phyloP scores from a whole-genome alignment of 2,113 vertebrate species.

The Microcebus jonahi region DNA sequence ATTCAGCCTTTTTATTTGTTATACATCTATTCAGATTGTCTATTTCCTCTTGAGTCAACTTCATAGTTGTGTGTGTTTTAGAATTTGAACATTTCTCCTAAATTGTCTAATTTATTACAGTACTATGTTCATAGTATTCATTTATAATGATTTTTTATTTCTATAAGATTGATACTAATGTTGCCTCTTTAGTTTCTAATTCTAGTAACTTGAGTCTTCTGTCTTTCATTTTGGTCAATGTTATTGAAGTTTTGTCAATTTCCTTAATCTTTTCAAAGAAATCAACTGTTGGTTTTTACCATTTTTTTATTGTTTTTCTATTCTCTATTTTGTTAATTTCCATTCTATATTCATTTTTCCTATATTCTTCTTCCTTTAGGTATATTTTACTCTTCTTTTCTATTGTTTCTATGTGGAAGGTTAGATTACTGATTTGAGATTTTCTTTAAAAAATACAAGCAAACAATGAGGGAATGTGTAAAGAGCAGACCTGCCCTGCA shows the following conservation, averaged over 20 bases:
- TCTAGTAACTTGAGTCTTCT: neutral
- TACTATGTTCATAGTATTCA: neutral
- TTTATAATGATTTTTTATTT: neutral
- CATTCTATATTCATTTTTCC: neutral
- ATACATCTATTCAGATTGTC: neutral
- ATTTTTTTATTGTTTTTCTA: neutral
- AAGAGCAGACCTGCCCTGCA: too few species aligned
- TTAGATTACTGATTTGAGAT: neutral
- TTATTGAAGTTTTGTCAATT: neutral
- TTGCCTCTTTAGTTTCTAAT: neutral
- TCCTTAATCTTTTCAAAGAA: neutral
- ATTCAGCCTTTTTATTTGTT: slow-evolving; percentile 8
- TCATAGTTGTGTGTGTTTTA: neutral
- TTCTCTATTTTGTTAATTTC: neutral
- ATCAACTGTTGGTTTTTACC: neutral
- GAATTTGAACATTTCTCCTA: neutral
- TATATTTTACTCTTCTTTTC: neutral
- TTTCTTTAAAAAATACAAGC: neutral
- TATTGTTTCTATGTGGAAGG: neutral
- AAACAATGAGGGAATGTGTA: too few species aligned
- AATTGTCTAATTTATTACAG: neutral
- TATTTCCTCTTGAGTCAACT: neutral
- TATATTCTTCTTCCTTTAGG: neutral
- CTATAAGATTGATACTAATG: neutral
- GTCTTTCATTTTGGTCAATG: neutral